These are phyloP conservation scores for Arenaria interpres DNA, from an alignment of 2,113 vertebrate genomes.

Conservation along the genomic window DNA sequence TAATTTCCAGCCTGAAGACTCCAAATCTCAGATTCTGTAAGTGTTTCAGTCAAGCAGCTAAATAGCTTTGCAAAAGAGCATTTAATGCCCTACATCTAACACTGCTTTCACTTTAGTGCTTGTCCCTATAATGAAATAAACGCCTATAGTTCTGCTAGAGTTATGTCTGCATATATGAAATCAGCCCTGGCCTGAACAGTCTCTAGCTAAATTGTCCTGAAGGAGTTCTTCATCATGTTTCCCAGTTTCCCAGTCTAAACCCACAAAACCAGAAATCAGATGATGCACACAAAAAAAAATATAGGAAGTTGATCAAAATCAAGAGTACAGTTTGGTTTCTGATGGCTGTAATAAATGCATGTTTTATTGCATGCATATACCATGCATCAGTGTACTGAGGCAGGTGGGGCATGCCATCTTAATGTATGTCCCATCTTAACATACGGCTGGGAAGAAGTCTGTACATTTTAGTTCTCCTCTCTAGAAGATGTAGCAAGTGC, in stretches of 20 bases:
- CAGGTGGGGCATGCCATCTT: not conserved
- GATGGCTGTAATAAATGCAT: not conserved
- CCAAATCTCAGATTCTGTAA: not conserved
- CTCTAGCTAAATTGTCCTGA: not conserved
- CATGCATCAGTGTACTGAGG: not conserved
- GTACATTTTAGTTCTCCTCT: not conserved
- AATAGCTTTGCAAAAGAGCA: not conserved
- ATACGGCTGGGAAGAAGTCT: not conserved
- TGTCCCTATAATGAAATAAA: not conserved
- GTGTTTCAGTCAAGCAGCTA: not conserved
- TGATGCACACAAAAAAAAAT: not conserved
- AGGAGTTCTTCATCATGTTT: not conserved
- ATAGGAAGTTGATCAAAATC: not conserved
- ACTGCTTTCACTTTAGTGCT: not conserved
- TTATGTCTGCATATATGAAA: not conserved
- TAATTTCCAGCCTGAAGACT: not conserved
- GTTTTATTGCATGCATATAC: not conserved
- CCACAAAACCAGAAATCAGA: not conserved
- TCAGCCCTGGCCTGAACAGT: not conserved
- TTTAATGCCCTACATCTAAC: not conserved
- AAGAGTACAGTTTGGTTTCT: not conserved
- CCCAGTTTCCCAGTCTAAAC: not conserved
- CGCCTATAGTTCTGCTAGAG: not conserved
- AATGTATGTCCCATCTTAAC: not conserved
- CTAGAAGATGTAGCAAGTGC: not conserved